A percentile compares a stretch with the other conserved stretches of the same genome.
Evolutionary conservation across 2,797 vertebrate species (phyloP).

Genomic region (Hippocampus kuda): DNA sequence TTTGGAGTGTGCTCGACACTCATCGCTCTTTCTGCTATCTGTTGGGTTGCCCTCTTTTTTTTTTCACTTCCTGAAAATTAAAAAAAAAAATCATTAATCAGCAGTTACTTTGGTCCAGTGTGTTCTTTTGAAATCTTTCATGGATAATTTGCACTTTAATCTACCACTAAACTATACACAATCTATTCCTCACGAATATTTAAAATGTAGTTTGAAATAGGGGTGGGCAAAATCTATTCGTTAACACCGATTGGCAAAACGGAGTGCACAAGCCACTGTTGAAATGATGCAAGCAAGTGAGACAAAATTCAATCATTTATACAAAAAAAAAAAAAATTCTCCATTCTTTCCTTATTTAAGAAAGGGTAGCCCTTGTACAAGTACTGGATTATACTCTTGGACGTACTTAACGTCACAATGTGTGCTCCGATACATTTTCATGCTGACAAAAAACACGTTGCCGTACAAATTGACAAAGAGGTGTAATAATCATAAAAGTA

Average conservation of each 20-base stretch:
- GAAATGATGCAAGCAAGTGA: constrained; percentile 17
- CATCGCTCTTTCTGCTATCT: constrained; percentile 43
- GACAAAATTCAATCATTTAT: constrained; percentile 53
- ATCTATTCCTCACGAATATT: too few species aligned
- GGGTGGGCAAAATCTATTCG: too few species aligned
- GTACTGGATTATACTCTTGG: constrained; percentile 45
- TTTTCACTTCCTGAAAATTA: constrained; percentile 61
- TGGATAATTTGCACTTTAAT: too few species aligned
- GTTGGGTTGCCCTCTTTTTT: constrained; percentile 30
- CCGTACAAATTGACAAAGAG: constrained; percentile 68
- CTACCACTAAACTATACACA: too few species aligned
- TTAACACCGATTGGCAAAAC: too few species aligned
- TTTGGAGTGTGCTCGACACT: constrained; percentile 36
- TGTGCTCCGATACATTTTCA: constrained; percentile 67
- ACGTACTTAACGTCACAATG: constrained; percentile 60
- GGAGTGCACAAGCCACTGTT: background rate
- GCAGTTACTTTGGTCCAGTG: background rate
- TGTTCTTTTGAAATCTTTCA: background rate
- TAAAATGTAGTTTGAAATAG: too few species aligned
- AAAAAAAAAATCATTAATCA: constrained; percentile 43
- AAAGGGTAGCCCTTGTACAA: constrained; percentile 73
- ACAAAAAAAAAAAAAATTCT: constrained; percentile 52
- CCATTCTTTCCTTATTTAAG: constrained; percentile 41
- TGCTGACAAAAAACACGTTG: constrained; percentile 67
- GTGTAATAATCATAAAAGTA: constrained; percentile 48